Evolutionary conservation across 2,888 invertebrate genomes (phyloP).

Genomic region (Seladonia tumulorum): DNA sequence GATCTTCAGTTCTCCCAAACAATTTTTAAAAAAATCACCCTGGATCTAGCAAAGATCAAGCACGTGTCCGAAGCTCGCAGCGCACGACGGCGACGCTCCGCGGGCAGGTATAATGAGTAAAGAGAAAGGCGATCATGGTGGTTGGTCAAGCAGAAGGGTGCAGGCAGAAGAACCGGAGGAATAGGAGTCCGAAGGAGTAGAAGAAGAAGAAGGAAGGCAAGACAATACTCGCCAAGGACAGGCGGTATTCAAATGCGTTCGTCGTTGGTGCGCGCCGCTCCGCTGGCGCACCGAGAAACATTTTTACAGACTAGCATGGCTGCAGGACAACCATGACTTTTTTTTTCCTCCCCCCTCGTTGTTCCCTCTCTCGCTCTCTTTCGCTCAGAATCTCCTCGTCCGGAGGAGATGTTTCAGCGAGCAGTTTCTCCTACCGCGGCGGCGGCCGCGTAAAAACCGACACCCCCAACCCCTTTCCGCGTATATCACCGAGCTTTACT

Average conservation of each 20-base stretch:
- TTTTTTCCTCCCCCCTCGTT: conserved; percentile 57
- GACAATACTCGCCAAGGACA: conserved; percentile 77
- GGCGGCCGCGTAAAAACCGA: conserved; percentile 47
- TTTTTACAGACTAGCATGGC: conserved; percentile 75
- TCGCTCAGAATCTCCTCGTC: not conserved
- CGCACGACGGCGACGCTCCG: conserved; percentile 44
- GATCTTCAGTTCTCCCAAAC: too few relatives aligned
- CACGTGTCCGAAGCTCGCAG: conserved; percentile 46
- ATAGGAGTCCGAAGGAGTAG: conserved; percentile 41
- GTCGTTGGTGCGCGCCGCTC: conserved; percentile 64
- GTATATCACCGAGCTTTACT: conserved; percentile 72
- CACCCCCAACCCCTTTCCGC: conserved; percentile 52
- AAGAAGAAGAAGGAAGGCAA: conserved; percentile 68
- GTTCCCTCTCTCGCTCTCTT: not conserved
- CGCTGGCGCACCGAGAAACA: conserved; percentile 59
- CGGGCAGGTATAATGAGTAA: conserved; percentile 62
- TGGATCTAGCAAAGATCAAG: conserved; percentile 48
- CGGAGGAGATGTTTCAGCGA: not conserved
- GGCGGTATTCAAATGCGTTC: conserved; percentile 78
- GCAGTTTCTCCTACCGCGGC: conserved; percentile 24
- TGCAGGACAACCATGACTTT: conserved; percentile 67
- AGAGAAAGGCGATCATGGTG: conserved; percentile 56
- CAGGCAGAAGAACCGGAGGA: conserved; percentile 30
- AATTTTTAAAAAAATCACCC: not conserved
- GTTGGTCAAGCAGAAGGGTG: conserved; percentile 17